Evolutionary conservation across 2,888 invertebrate species (phyloP).

Genomic region (Penaeus monodon): DNA sequence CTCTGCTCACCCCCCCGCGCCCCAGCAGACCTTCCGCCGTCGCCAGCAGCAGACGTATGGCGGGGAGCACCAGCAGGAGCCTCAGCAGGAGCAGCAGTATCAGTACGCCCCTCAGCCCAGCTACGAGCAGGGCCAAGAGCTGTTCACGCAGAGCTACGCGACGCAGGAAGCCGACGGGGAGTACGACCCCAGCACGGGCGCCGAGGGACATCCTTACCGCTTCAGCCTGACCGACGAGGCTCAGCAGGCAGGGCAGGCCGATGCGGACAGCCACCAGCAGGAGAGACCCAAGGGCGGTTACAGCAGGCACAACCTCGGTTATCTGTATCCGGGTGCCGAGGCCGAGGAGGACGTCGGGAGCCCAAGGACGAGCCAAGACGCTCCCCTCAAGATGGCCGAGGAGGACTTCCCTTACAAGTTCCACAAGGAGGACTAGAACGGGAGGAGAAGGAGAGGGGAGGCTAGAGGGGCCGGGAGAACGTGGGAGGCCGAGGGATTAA

Average conservation of each 20-base stretch:
- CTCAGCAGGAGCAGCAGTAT: background rate
- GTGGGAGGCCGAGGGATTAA: too few relatives aligned
- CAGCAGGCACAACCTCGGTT: too few relatives aligned
- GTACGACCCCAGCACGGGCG: background rate
- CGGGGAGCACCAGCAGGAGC: background rate
- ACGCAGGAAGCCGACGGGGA: background rate
- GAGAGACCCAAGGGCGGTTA: too few relatives aligned
- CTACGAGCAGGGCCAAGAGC: background rate
- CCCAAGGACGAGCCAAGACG: background rate
- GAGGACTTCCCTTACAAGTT: slow-evolving; percentile 46
- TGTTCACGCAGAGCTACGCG: background rate
- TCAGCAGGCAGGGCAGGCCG: too few relatives aligned
- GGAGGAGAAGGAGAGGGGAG: too few relatives aligned
- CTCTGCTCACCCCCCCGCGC: background rate
- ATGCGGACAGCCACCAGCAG: too few relatives aligned
- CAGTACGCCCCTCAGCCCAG: slow-evolving; percentile 1
- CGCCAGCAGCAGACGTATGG: background rate
- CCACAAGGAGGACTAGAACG: slow-evolving; percentile 13
- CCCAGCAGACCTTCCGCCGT: background rate
- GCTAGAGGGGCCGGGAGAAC: too few relatives aligned
- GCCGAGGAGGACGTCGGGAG: too few relatives aligned
- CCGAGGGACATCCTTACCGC: background rate
- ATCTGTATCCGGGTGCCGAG: too few relatives aligned
- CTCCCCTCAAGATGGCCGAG: background rate
- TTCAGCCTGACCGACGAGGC: background rate